phyloP scores from a whole-genome alignment of 2,888 invertebrate genomes.

The Agonopterix subpropinquella region DNA sequence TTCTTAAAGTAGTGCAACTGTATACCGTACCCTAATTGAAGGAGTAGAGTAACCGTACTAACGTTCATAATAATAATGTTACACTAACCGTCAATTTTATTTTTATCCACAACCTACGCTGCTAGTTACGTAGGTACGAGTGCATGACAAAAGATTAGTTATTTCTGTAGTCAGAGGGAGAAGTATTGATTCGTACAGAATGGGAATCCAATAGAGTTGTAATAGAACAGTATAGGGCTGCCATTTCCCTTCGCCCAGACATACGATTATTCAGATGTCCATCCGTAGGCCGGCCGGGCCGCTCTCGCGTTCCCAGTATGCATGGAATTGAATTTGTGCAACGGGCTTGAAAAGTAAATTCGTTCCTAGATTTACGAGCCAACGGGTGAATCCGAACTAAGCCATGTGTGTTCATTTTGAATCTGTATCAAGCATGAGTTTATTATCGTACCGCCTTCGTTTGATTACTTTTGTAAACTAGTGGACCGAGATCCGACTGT shows the following conservation, averaged over 20 bases:
- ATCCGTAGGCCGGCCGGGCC: conserved; percentile 11
- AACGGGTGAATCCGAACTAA: background rate
- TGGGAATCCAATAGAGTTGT: background rate
- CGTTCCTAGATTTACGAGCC: conserved; percentile 23
- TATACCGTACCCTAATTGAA: no score
- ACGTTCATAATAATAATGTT: no score
- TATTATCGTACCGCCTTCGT: no score
- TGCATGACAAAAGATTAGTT: no score
- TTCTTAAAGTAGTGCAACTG: no score
- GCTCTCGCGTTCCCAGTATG: conserved; percentile 11
- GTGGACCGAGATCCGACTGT: no score
- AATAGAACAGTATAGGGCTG: background rate
- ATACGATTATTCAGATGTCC: conserved; percentile 31
- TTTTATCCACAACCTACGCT: no score
- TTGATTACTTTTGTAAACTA: no score
- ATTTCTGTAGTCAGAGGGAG: background rate
- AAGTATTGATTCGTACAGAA: background rate
- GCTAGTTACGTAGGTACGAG: no score
- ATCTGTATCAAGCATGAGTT: no score
- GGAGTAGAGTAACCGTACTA: no score
- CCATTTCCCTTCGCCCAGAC: conserved; percentile 12
- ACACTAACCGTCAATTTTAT: no score
- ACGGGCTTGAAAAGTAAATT: conserved; percentile 24
- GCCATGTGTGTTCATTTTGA: background rate
- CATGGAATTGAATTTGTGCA: conserved; percentile 24